Evolutionary conservation across 1,140 invertebrate genomes (phyloP), one percentile per base, ranked within the genome.

Genomic region (Cataglyphis hispanica): DNA sequence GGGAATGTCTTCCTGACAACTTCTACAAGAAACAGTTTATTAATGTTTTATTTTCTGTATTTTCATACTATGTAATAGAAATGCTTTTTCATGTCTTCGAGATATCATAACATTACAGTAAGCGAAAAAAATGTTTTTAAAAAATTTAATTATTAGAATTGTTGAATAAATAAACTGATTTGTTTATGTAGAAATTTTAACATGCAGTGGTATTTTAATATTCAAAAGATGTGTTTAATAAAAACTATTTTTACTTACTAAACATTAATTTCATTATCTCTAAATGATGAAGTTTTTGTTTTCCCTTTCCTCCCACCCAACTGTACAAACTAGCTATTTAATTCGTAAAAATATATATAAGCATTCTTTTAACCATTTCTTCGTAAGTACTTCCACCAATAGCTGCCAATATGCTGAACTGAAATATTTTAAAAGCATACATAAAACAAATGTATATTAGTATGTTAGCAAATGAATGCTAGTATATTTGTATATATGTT

Each of bases 201-300:
- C 0, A 60, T 60, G 10, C 4, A 60, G 27, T 8, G 10, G 0
- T 61, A 61, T 27, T 61, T 61, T 27, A 27, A 61, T 27, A 27
- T 61, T 2, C 8, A 31, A 61, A 22, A n/a, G 27, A 31, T 31
- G 22, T 2, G 22, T 58, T 19, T 22, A 0, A 22, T 58, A 22
- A 61, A 70, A 50, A 46, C 27, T 31, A 70, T 50, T 72, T 53
- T 53, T 6, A 72, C 19, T 72, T 72, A 72, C 46, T 72, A 19
- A 53, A 53, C 27, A 72, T 72, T 53, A 72, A 4, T 53, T 72
- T 53, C 27, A 72, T 72, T 72, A 53, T 6, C 31, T 69, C 67
- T 0, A 69, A 50, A 50, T 69, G 1, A 69, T 69, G 13, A 46
- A 50, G 43, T 53, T 72, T 72, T 8, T 0, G 8, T 72, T 72